These are phyloP conservation scores for Megalurothrips usitatus DNA, from an alignment of 2,888 invertebrate genomes.

Conservation along the genomic window DNA sequence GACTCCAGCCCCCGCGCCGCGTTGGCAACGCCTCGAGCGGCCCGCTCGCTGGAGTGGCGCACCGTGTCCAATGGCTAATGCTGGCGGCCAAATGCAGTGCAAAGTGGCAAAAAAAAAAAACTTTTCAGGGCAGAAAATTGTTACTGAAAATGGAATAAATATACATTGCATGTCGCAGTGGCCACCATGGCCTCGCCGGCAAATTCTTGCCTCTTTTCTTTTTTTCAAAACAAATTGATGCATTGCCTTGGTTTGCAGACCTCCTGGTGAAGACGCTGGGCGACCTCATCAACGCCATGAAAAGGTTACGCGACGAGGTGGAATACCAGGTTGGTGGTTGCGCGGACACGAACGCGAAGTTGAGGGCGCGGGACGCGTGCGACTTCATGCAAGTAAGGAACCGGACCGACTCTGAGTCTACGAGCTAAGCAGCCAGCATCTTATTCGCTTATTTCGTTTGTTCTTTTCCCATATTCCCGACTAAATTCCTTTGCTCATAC, in stretches of 20 bases:
- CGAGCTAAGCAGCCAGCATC: background rate
- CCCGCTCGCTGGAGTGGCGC: too few species aligned
- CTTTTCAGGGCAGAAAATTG: too few species aligned
- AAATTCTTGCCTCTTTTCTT: too few species aligned
- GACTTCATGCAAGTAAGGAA: constrained; percentile 20
- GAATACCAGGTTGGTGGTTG: constrained; percentile 54
- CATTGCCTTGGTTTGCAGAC: constrained; percentile 43
- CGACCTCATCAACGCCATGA: constrained; percentile 62
- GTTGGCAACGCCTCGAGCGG: too few species aligned
- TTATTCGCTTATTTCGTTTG: background rate
- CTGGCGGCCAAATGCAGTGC: too few species aligned
- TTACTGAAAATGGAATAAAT: too few species aligned
- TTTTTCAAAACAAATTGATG: too few species aligned
- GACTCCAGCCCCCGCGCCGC: too few species aligned
- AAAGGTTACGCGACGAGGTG: constrained; percentile 65
- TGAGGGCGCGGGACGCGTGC: constrained; percentile 13
- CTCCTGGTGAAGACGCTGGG: constrained; percentile 61
- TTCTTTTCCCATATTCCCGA: background rate
- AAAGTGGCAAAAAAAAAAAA: constrained; percentile 21
- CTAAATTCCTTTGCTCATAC: too few species aligned
- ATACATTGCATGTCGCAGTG: too few species aligned
- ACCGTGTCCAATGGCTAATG: too few species aligned
- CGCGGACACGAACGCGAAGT: background rate
- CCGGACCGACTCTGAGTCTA: constrained; percentile 15
- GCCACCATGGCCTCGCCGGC: too few species aligned